Evolutionary conservation across 2,113 vertebrate genomes (phyloP), one percentile per base, ranked within the genome.

Genomic region (Megalops atlanticus): DNA sequence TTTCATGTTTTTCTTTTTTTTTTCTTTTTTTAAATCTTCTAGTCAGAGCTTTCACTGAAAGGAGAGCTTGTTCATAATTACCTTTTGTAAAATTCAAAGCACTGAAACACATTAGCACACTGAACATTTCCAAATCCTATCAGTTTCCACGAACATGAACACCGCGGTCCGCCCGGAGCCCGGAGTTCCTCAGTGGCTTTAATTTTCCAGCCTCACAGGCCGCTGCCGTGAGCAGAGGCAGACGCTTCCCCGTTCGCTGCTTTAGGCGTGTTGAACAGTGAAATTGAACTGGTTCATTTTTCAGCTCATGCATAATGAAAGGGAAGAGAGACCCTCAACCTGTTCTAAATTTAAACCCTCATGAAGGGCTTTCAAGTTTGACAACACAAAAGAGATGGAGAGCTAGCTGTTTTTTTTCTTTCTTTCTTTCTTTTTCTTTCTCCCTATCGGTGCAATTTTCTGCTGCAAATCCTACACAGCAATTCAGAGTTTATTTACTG

Each of bases 221-320:
- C 27, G 16, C 39, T n/a, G 68, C n/a, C 15, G 12, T 27, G 18
- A 36, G 36, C 3, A 36, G 1, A 10, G 24, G n/a, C 40, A 12
- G 18, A n/a, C 18, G 16, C 40, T 38, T 52, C 12, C 15, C n/a
- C 70, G 24, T 36, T 43, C 41, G 4, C 54, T 47, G 74, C 64
- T 80, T 74, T 21, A 39, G 11, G 24, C 41, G 80, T 88, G 3
- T 77, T 72, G 78, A 36, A 73, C 71, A 78, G 72, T 85, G 85
- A 90, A 89, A 91, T 84, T 78, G 86, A 92, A 90, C 87, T 84
- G 89, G 87, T 71, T 92, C 88, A 86, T 87, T 88, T 92, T 93
- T 87, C 89, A 90, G 84, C 78, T 84, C 58, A 87, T 92, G 83
- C 93, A 93, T 92, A 92, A 92, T 92, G 87, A 85, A 77, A 76